Evolutionary conservation across 2,113 vertebrate species (phyloP), one percentile per base, ranked within the genome.

Genomic region (Podarcis cretensis): DNA sequence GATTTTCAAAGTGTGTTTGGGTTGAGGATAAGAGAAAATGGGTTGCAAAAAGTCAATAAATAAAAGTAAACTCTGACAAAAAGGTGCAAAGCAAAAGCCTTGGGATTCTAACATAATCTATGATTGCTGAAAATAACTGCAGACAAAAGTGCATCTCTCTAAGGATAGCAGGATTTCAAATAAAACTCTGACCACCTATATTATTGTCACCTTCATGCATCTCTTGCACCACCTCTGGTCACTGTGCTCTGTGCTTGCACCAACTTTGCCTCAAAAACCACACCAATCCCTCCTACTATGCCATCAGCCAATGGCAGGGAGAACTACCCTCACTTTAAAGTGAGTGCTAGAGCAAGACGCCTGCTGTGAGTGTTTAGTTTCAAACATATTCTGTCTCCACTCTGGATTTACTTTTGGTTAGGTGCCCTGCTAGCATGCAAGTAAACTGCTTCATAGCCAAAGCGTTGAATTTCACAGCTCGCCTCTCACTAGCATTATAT

Each of bases 391-490:
- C 85, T 85, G 81, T 80, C 84, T 86, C 0, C 6, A 40, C 84
- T 91, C 91, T 93, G 89, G 91, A 95, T 94, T 89, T 94, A 89
- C 89, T 92, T 94, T 95, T 93, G 82, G 91, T 94, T 92, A 92
- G 87, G 43, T 95, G 89, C 84, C 84, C 87, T 93, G 79, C 91
- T 95, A 87, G 86, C 83, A 87, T 89, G 92, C 84, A 92, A 95
- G 95, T 89, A 90, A 96, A 90, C 7, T 91, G 91, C 48, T 87
- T 95, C 84, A 89, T 80, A 93, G 93, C 91, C 89, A 95, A 93
- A 95, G 88, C 86, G 94, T 43, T 94, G 89, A 92, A 93, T 96
- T 96, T 96, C 94, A 94, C 37, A 92, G 94, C 81, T 95, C 10
- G 25, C 84, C 84, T 96, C 93, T 92, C 93, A 94, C 84, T 94